phyloP scores from a whole-genome alignment of 2,113 vertebrate genomes.

The Hypocryptadius cinnamomeus region DNA sequence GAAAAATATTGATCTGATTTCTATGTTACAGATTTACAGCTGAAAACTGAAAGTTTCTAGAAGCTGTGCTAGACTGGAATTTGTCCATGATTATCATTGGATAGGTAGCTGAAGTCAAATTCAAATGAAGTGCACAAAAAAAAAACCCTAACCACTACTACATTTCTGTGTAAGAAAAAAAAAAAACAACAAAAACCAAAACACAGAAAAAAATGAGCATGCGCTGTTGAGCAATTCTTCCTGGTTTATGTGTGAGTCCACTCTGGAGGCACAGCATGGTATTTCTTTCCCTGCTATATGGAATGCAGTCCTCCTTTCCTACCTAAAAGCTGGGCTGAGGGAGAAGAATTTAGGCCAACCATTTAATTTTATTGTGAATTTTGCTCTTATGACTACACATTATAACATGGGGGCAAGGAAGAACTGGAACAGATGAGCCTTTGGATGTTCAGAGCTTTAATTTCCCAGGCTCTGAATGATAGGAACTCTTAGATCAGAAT shows the following conservation, averaged over 20 bases:
- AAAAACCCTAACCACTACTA: not conserved
- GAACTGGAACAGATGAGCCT: not conserved
- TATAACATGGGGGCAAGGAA: not conserved
- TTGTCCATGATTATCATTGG: not conserved
- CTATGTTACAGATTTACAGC: not conserved
- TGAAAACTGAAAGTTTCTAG: not conserved
- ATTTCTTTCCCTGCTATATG: not conserved
- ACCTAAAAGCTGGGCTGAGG: not conserved
- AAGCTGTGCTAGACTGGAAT: not conserved
- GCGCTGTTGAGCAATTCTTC: not conserved
- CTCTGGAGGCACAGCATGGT: not conserved
- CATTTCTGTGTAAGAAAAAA: not conserved
- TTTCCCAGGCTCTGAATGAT: not conserved
- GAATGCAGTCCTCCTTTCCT: not conserved
- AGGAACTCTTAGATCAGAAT: not conserved
- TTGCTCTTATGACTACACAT: not conserved
- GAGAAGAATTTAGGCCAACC: not conserved
- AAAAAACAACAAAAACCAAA: not conserved
- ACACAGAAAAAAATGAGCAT: not conserved
- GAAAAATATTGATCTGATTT: not conserved
- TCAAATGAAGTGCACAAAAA: not conserved
- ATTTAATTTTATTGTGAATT: not conserved
- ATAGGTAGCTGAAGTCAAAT: not conserved
- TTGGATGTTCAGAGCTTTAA: not conserved
- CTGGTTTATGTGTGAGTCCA: not conserved